Base-by-base conservation (phyloP, 2,113 vertebrate genomes). In the Motacilla alba region DNA sequence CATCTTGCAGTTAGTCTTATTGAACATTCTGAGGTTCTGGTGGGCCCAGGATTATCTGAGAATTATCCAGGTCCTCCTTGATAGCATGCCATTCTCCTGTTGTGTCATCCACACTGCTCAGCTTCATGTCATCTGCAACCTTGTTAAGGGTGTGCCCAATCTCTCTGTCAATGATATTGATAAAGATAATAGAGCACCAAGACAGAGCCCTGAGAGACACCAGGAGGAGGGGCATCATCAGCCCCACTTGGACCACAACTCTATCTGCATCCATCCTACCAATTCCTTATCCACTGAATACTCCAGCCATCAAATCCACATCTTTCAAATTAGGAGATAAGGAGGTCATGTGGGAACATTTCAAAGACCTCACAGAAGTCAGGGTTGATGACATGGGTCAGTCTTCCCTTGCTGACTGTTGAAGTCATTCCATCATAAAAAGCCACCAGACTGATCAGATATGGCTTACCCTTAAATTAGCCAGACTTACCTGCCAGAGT, bases 261-360 rank as follows among this genome's bases (percentile, higher is more conserved):
- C 39, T 22, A 3, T 46, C 70, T 62, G 41, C 30, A 22, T 47
- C 47, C 30, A 30, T 62, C 39, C 11, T 9, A 5, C 9, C 62
- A 27, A 22, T 31, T 68, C 55, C 53, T 76, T 41, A 27, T 41
- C 55, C 39, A 47, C 24, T 31, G 53, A 47, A 53, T 41, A 26
- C n/a, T 60, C 22, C n/a, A 47, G 30, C 11, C 20, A 41, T 41
- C 53, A 68, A 60, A 67, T 67, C 39, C 20, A 13, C 24, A 12
- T n/a, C 44, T 67, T 43, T 46, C 24, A 46, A 68, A 4, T 26
- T 21, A 60, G 46, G 53, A 75, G 9, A 35, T n/a, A 12, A 59
- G 19, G 11, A 41, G 46, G 20, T 18, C 46, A 41, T 47, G 30
- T 47, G 39, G 69, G 20, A 68, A 58, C 0, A 0, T 47, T 37